These are phyloP conservation scores for Beris chalybata DNA, from an alignment of 2,888 invertebrate species.

Conservation along the genomic window DNA sequence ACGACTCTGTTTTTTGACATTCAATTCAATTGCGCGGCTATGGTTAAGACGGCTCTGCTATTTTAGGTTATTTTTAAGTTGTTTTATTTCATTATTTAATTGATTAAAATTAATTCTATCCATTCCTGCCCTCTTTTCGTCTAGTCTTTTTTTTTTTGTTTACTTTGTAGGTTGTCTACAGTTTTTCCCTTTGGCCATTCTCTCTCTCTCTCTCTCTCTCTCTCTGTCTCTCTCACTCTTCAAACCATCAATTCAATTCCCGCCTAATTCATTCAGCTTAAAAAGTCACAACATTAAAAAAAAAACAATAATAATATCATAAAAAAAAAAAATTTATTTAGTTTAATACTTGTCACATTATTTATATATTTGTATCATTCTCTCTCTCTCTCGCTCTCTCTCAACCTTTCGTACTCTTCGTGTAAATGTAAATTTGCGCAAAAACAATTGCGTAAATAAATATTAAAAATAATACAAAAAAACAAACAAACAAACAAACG, in stretches of 20 bases:
- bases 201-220: slow-evolving; percentile 42
- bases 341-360: not conserved
- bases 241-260: not conserved
- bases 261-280: too few relatives aligned
- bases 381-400: slow-evolving; percentile 25
- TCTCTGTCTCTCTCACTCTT: slow-evolving; percentile 33
- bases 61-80: too few relatives aligned
- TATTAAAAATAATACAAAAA: slow-evolving; percentile 48
- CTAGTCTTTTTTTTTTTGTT: too few relatives aligned
- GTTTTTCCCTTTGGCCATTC: not conserved
- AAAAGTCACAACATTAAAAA: not conserved
- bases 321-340: not conserved
- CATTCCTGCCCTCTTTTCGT: too few relatives aligned
- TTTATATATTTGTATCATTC: slow-evolving; percentile 27
- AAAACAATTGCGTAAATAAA: not conserved
- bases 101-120: too few relatives aligned
- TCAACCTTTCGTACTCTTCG: slow-evolving; percentile 8
- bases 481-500: slow-evolving; percentile 1
- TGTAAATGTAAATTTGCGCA: not conserved
- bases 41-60: too few relatives aligned
- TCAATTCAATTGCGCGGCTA: too few relatives aligned
- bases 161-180: too few relatives aligned
- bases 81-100: too few relatives aligned
- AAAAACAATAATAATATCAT: not conserved
- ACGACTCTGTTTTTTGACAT: too few relatives aligned